Evolutionary conservation across 2,113 vertebrate genomes (phyloP).

Genomic region (Sorex araneus): DNA sequence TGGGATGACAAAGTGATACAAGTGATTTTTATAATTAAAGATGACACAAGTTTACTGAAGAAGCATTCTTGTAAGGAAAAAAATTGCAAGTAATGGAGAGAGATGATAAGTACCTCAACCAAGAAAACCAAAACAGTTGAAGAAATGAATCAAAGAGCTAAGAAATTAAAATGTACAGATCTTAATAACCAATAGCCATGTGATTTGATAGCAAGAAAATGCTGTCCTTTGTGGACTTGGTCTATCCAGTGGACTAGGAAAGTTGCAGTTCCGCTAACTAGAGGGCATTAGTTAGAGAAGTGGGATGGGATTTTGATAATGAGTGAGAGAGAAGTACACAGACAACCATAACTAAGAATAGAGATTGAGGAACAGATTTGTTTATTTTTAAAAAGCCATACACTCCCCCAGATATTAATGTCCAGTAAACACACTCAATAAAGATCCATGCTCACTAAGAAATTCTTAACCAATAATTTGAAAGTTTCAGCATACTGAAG

Average conservation of each 20-base stretch:
- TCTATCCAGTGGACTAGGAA: neutral
- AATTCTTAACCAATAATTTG: neutral
- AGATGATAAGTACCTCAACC: neutral
- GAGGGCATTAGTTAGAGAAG: neutral
- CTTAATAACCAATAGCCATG: slow-evolving; percentile 4
- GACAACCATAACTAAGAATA: neutral
- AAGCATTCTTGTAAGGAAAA: neutral
- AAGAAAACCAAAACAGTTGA: neutral
- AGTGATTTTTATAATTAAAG: neutral
- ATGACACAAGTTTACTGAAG: neutral
- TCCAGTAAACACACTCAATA: neutral
- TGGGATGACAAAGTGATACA: too few species aligned
- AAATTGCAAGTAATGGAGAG: neutral
- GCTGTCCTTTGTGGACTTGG: too few species aligned
- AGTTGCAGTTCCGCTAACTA: too few species aligned
- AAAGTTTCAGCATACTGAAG: neutral
- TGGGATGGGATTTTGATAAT: neutral
- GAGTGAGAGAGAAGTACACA: neutral
- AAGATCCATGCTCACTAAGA: neutral
- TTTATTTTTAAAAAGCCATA: neutral
- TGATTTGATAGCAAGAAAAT: neutral
- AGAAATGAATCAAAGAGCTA: neutral
- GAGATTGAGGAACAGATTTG: neutral
- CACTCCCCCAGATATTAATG: neutral
- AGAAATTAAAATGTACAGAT: neutral